Evolutionary conservation across 2,888 invertebrate genomes (phyloP), one percentile per base, ranked within the genome.

Genomic region (Colletes collaris): DNA sequence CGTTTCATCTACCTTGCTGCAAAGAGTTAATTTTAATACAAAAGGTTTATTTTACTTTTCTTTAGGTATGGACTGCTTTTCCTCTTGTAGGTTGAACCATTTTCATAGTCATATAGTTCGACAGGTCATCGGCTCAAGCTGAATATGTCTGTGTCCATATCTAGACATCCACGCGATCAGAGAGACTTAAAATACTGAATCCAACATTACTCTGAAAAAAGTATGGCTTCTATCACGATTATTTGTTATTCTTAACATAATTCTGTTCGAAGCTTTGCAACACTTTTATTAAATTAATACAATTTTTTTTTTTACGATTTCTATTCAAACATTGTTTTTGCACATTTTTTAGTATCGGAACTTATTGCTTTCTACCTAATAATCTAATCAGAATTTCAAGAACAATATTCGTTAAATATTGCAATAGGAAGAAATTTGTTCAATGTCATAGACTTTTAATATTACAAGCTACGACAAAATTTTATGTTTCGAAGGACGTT

Each of bases 91-190:
- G 7, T 27, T 44, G n/a, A 35, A 13, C 16, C 46, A 40, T 40
- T 40, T 40, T 40, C 40, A 13, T 10, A 4, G n/a, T 3, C 55
- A 60, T n/a, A 1, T 16, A 10, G 7, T 64, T 64, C 55, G 27
- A 66, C 65, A 60, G 72, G 60, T 67, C 44, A 44, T 13, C 3
- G 13, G 53, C 19, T 66, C 10, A 35, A 35, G 5, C n/a, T 11
- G n/a, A 44, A 13, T 35, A 13, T 27, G 49, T 7, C 27, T 46
- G 62, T 52, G 44, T 58, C 77, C 56, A 64, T 63, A 74, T 74
- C 52, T 8, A 77, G 63, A 13, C 40, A 64, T 68, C 49, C 13
- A 46, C 3, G 16, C 7, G 13, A 6, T 10, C n/a, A 3, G 13
- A 37, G 13, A 5, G 44, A 53, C 19, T 56, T 6, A 52, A 56